Evolutionary conservation across 2,113 vertebrate genomes (phyloP).

Genomic region (Reinhardtius hippoglossoides): DNA sequence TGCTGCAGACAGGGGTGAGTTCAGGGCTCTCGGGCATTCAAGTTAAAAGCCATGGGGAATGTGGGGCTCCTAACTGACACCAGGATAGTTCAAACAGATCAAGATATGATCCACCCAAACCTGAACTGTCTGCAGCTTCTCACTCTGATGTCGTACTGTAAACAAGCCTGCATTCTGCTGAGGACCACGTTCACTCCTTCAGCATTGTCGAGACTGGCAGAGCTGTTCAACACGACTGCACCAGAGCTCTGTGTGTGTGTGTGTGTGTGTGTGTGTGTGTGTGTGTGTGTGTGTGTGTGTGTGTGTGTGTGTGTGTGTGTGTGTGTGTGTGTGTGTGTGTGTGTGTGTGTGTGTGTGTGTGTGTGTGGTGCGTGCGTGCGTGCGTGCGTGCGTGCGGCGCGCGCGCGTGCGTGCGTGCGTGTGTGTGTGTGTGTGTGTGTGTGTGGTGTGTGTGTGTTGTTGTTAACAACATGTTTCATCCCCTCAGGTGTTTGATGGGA

Average conservation of each 20-base stretch:
- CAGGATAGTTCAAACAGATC: conserved; percentile 14
- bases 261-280: no score
- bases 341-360: no score
- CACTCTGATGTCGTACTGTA: conserved; percentile 13
- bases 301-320: no score
- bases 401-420: no score
- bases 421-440: neutral
- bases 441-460: neutral
- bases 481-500: conserved; percentile 30
- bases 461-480: conserved; percentile 17
- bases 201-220: neutral
- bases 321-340: no score
- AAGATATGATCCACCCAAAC: conserved; percentile 20
- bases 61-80: conserved; percentile 25
- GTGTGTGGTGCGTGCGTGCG: neutral
- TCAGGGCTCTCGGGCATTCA: conserved; percentile 4
- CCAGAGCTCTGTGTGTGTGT: neutral
- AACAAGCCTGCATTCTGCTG: conserved; percentile 10
- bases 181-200: no score
- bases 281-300: no score
- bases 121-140: conserved; percentile 39
- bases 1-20: neutral
- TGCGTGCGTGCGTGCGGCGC: no score
- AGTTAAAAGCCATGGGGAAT: conserved; percentile 21
- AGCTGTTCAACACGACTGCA: neutral